Base-by-base conservation (phyloP, 2,888 invertebrate species). In the Frankliniella intonsa region DNA sequence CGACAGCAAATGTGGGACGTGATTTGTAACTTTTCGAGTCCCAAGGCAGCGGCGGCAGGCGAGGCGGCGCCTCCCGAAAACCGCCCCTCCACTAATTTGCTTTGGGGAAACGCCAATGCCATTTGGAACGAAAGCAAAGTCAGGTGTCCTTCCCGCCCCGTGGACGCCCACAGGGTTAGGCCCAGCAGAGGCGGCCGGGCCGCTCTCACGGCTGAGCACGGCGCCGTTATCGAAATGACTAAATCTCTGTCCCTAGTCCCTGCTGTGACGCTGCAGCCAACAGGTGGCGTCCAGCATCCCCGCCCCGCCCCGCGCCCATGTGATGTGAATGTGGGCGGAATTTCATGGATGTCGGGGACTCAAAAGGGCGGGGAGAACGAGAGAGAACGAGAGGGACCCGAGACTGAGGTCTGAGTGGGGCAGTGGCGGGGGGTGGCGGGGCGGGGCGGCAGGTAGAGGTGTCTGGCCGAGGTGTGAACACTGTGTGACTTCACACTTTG, bases 401-500 rank as follows among this genome's bases (percentile, higher is more conserved):
- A 38, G 38, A 38, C 38, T 38, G 38, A 38, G 38, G 38, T 2
- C 38, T 38, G 38, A 38, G 38, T 38, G 38, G 38, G 38, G 38
- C 38, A 38, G 38, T 38, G 38, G 38, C 38, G 38, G 38, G 38
- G 38, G 3, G n/a, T n/a, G n/a, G n/a, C n/a, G n/a, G n/a, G n/a
- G n/a, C n/a, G n/a, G 38, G 38, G 3, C 2, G 38, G 38, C 69
- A 76, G 69, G 69, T 76, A 76, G 69, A 25, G 62, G 62, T 38
- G 55, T 19, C 55, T 19, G 55, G 14, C 55, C 17, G 55, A 55
- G 55, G 55, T 76, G 69, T 76, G 69, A 76, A 76, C 69, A 25
- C 69, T 76, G 22, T 76, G 69, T 76, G 69, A 76, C 69, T 76
- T 76, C 69, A 76, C 69, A 76, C 69, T 76, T 76, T 76, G 69